Evolutionary conservation across 2,888 invertebrate species (phyloP).

Genomic region (Melanotus villosus): DNA sequence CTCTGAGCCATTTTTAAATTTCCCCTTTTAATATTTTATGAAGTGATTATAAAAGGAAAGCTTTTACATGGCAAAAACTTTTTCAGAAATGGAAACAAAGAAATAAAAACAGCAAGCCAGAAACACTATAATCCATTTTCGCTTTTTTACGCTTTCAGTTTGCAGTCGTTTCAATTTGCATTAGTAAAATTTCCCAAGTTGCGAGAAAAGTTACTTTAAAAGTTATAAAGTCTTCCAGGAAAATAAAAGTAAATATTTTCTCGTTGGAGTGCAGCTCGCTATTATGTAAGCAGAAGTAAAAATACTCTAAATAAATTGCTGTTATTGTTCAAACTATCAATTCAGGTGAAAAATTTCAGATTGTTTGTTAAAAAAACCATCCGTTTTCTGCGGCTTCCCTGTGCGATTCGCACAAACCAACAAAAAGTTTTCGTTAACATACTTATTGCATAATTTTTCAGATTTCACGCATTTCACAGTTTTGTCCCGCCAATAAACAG

Average conservation of each 20-base stretch:
- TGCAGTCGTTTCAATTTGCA: conserved; percentile 57
- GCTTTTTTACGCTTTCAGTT: conserved; percentile 53
- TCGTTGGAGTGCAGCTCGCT: conserved; percentile 30
- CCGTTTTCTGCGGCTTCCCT: no score
- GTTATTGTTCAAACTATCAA: background rate
- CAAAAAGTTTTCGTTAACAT: no score
- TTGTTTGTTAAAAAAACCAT: no score
- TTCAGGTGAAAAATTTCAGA: no score
- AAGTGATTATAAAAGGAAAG: conserved; percentile 38
- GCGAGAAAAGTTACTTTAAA: conserved; percentile 50
- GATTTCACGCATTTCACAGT: no score
- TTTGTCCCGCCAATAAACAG: no score
- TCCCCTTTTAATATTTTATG: conserved; percentile 35
- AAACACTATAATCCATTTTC: conserved; percentile 52
- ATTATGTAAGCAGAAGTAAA: conserved; percentile 3
- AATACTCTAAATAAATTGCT: background rate
- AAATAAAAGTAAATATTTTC: conserved; percentile 49
- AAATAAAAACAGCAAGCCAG: conserved; percentile 58
- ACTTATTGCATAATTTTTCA: no score
- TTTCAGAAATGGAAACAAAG: conserved; percentile 35
- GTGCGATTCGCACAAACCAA: no score
- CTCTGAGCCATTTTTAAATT: conserved; percentile 31
- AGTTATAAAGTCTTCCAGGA: conserved; percentile 46
- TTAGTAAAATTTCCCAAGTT: conserved; percentile 56
- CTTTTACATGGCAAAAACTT: conserved; percentile 34